A percentile compares a stretch with the other conserved stretches of the same genome.
phyloP scores from a whole-genome alignment of 2,797 vertebrate genomes.

The Podarcis lilfordi region DNA sequence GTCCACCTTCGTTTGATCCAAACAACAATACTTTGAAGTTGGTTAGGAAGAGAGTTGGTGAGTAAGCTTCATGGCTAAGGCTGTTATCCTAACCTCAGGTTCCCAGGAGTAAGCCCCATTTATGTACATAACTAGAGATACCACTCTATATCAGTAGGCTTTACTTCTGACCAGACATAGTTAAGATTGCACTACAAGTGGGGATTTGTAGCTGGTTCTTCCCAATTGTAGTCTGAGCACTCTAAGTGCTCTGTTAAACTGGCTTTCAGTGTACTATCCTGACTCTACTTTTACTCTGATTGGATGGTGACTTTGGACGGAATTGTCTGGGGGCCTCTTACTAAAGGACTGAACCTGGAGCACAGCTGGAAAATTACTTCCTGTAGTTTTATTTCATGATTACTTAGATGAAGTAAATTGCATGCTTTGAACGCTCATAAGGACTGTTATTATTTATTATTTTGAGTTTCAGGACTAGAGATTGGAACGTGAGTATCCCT shows the following conservation, averaged over 20 bases:
- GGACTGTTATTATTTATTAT: not conserved
- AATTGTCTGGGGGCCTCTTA: not conserved
- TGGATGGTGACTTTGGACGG: not conserved
- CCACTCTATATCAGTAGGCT: too few relatives aligned
- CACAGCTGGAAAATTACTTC: not conserved
- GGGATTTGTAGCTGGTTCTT: not conserved
- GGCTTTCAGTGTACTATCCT: not conserved
- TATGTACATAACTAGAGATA: not conserved
- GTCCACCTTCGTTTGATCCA: too few relatives aligned
- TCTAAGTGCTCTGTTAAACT: not conserved
- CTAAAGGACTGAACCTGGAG: not conserved
- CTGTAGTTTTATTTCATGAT: not conserved
- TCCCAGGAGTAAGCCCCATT: too few relatives aligned
- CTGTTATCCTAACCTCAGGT: too few relatives aligned
- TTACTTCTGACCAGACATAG: too few relatives aligned
- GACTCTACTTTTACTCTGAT: not conserved
- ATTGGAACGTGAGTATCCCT: not conserved
- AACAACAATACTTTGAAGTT: too few relatives aligned
- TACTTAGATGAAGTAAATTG: not conserved
- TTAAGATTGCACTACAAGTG: not conserved
- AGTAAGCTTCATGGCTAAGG: too few relatives aligned
- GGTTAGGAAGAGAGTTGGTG: too few relatives aligned
- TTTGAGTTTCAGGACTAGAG: not conserved
- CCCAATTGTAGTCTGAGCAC: not conserved
- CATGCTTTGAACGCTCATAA: not conserved